Evolutionary conservation across 2,113 vertebrate genomes (phyloP), one percentile per base, ranked within the genome.

Genomic region (Gavia stellata): DNA sequence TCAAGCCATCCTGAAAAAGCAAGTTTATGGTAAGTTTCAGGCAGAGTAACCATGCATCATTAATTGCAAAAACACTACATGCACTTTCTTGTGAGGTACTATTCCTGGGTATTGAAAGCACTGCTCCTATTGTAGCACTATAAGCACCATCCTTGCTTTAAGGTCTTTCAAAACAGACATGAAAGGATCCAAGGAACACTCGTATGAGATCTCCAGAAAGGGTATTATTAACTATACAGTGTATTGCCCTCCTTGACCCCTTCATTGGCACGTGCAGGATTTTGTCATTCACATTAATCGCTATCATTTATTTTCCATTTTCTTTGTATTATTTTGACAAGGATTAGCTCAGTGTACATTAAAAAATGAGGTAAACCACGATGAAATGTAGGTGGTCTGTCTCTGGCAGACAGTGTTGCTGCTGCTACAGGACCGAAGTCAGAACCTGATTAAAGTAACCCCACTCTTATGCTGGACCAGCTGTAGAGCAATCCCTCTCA

Each of bases 1-100:
- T 98, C 94, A 99, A 98, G 38, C 99, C 99, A 85, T 99, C 99
- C 99, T 99, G 96, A 78, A 97, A 98, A 96, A 86, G 96, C 28
- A 94, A 89, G 70, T 87, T 75, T n/a, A 34, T 42, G 0, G 1
- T 91, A 77, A 83, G 66, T 79, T 85, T 74, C 59, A 55, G 44
- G 21, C 53, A 90, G 62, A 52, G 8, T 20, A 75, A 44, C 14
- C 18, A 38, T 29, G 14, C 13, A 80, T 47, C 14, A 50, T 26
- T 49, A 63, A 44, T 21, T 81, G 45, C 23, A 73, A 81, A 82
- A 78, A 16, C 4, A 52, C 21, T 29, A 21, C 33, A 36, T 20
- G 8, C 17, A 33, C 14, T 77, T 67, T 65, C 44, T 52, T 21
- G 42, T 70, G 14, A 88, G 70, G 21, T 61, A 62, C 6, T 63